These are phyloP conservation scores for Hestina assimilis DNA, from an alignment of 1,140 invertebrate genomes.

Conservation along the genomic window DNA sequence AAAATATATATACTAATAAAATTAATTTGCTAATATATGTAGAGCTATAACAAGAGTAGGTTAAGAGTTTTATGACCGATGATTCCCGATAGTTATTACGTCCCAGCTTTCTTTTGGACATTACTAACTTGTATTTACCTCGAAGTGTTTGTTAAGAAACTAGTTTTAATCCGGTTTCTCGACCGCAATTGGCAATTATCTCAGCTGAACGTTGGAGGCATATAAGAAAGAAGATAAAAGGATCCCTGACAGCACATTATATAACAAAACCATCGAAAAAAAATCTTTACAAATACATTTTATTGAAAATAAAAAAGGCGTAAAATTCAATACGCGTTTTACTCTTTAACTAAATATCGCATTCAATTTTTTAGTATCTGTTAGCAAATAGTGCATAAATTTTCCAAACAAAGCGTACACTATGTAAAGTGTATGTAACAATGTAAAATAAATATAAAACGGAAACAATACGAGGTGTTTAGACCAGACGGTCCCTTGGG, in stretches of 20 bases:
- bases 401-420: constrained; percentile 38
- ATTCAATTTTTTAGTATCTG: constrained; percentile 4
- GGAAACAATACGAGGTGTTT: constrained; percentile 67
- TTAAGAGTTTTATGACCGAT: constrained; percentile 8
- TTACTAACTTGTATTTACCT: constrained; percentile 19
- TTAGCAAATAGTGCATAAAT: constrained; percentile 41
- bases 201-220: constrained; percentile 1
- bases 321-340: constrained; percentile 1
- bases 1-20: too few species aligned
- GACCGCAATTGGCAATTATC: constrained; percentile 16
- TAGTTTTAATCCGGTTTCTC: constrained; percentile 19
- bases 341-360: background rate
- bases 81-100: constrained; percentile 11
- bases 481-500: constrained; percentile 67
- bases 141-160: constrained; percentile 15
- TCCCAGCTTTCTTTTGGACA: constrained; percentile 13
- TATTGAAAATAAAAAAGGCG: constrained; percentile 12
- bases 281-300: background rate
- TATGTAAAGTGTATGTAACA: constrained; percentile 33
- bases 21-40: too few species aligned
- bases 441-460: constrained; percentile 51
- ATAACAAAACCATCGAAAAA: background rate
- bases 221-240: constrained; percentile 9
- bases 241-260: constrained; percentile 4
- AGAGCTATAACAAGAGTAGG: constrained; percentile 10